Percentiles rank a stretch among this genome's conserved stretches.
Conservation (phyloP, 2,797 vertebrate species). For the Psittacula derbiana region DNA sequence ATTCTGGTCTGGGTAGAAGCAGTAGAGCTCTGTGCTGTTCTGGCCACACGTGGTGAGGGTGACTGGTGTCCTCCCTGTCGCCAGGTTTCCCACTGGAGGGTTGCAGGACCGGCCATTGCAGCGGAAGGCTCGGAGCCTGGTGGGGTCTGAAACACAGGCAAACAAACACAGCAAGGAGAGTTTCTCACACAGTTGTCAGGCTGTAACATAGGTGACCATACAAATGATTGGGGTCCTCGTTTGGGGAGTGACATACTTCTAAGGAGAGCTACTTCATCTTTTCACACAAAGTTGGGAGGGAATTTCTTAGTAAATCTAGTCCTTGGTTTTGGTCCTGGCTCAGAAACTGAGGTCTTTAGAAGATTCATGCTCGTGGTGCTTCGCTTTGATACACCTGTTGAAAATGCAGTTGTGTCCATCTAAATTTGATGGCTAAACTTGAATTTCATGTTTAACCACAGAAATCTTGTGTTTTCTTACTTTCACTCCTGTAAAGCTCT, state of each 20-base stretch:
- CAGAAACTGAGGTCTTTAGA: background rate
- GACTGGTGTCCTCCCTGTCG: conserved; percentile 80
- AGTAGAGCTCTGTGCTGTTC: conserved; percentile 72
- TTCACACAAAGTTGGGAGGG: background rate
- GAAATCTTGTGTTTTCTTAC: background rate
- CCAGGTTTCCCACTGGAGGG: conserved; percentile 87
- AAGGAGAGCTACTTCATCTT: background rate
- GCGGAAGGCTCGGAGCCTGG: conserved; percentile 72
- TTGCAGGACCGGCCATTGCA: conserved; percentile 85
- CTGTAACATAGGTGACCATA: background rate
- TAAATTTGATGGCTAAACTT: background rate
- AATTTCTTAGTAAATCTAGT: background rate
- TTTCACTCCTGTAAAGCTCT: background rate
- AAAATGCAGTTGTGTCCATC: background rate
- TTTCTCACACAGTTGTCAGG: background rate
- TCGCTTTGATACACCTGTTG: background rate
- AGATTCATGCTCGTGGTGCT: background rate
- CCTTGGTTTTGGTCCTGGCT: background rate
- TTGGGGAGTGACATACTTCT: background rate
- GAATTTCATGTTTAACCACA: background rate
- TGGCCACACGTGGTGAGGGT: conserved; percentile 74
- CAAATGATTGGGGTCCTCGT: background rate
- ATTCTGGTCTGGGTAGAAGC: conserved; percentile 61
- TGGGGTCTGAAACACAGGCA: conserved; percentile 40
- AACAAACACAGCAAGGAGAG: background rate